Evolutionary conservation across 2,888 invertebrate genomes (phyloP), one percentile per base, ranked within the genome.

Genomic region (Melangyna quadrimaculata): DNA sequence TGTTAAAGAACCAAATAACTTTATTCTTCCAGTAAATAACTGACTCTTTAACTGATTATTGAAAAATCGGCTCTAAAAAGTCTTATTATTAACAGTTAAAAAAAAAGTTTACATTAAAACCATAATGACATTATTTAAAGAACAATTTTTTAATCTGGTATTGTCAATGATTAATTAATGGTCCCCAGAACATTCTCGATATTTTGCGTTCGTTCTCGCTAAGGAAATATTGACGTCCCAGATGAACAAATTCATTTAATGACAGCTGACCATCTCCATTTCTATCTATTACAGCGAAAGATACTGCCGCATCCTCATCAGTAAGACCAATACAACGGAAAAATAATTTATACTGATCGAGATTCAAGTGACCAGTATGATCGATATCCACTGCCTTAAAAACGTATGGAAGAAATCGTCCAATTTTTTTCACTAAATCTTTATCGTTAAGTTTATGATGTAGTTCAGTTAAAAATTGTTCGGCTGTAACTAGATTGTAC

Each of bases 141-240:
- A 40, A 0, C 2, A 6, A n/a, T n/a, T 40, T 2, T n/a, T n/a
- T n/a, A 40, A 40, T n/a, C n/a, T n/a, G 40, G n/a, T 59, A 77
- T 69, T 90, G 90, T 91, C 91, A 91, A 89, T 94, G 94, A 87
- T 94, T 93, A 77, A 94, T 93, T 63, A 97, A 93, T 9, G 97
- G 97, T 35, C 97, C 97, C 96, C 97, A 97, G 90, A 97, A 97
- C 94, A 96, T 95, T 92, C 95, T 96, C 89, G 97, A 97, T 81
- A 96, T 95, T 88, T 94, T 94, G 3, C 93, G 93, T 88, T 96
- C 94, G 90, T 97, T 95, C 90, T 97, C 96, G 0, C 96, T 95
- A 69, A 95, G 92, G 92, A 97, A 96, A 91, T 95, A 97, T 87
- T 97, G 96, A 81, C 95, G 95, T 29, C 97, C 97, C 78, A 96